Conservation (phyloP, 2,113 vertebrate genomes). For the Thamnaconus septentrionalis region DNA sequence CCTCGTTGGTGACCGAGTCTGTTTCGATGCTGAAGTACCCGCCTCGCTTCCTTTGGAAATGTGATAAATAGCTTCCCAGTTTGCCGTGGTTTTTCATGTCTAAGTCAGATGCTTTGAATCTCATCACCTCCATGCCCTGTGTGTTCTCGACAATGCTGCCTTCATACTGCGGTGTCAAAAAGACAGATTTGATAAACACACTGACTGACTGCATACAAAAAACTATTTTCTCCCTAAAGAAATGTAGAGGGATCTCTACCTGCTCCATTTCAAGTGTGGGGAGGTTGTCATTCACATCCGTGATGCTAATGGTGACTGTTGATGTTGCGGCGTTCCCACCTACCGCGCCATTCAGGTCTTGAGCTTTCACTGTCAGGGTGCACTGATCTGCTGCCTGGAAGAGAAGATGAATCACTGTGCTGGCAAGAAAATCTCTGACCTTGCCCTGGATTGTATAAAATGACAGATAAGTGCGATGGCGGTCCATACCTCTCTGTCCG, state of each 20-base stretch:
- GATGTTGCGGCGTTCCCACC: constrained; percentile 74
- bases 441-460: too few relatives aligned
- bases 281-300: constrained; percentile 2
- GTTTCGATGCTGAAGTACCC: constrained; percentile 85
- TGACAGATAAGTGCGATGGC: too few relatives aligned
- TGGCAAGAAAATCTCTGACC: too few relatives aligned
- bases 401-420: too few relatives aligned
- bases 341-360: constrained; percentile 80
- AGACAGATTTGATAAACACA: neutral
- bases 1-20: constrained; percentile 86
- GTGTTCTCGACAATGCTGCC: constrained; percentile 85
- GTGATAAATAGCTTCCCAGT: constrained; percentile 82
- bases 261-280: constrained; percentile 79
- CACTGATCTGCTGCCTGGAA: constrained; percentile 77
- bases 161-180: constrained; percentile 74
- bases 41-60: constrained; percentile 89
- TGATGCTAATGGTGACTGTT: constrained; percentile 80
- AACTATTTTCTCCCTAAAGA: neutral
- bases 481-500: constrained; percentile 84
- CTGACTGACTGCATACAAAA: neutral
- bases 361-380: constrained; percentile 78
- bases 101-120: constrained; percentile 82
- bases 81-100: constrained; percentile 81
- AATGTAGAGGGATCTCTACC: constrained; percentile 69
- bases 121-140: constrained; percentile 80